A percentile compares a stretch with the other conserved stretches of the same genome.
These are phyloP conservation scores for Jaculus jaculus DNA, from an alignment of 2,113 vertebrate species.

Conservation along the genomic window DNA sequence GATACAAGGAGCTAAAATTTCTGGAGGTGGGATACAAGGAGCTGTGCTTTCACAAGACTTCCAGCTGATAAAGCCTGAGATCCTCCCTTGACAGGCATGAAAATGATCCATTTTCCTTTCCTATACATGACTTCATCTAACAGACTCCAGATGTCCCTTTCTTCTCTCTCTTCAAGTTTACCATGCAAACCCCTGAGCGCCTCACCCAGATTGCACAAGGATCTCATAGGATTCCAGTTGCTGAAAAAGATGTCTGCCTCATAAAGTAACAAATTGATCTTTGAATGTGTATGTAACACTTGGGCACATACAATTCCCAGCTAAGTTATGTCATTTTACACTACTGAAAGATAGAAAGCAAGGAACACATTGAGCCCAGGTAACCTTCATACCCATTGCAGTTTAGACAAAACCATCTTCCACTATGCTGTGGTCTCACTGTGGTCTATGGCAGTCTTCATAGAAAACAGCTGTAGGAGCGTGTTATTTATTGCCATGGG, in stretches of 20 bases:
- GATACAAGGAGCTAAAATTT: accelerated
- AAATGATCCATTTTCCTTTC: accelerated
- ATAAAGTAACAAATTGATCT: accelerated
- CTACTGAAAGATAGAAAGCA: accelerated
- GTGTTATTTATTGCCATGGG: neutral
- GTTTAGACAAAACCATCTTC: accelerated
- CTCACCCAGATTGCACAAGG: accelerated
- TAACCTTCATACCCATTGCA: accelerated
- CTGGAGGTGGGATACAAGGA: accelerated
- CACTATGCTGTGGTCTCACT: neutral
- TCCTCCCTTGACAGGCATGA: neutral
- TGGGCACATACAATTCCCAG: accelerated
- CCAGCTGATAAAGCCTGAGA: accelerated
- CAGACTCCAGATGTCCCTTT: too few relatives aligned
- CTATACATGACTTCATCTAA: accelerated
- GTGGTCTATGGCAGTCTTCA: neutral
- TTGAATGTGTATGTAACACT: accelerated
- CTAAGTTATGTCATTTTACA: accelerated
- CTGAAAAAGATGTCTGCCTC: accelerated
- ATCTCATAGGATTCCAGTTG: accelerated
- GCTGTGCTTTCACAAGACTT: too few relatives aligned
- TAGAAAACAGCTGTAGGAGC: neutral
- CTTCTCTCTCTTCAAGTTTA: accelerated
- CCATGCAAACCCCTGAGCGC: accelerated
- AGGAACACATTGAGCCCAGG: accelerated